Percentiles rank a stretch among this genome's conserved stretches.
Evolutionary conservation across 2,888 invertebrate genomes (phyloP).

Genomic region (Mythimna impura): DNA sequence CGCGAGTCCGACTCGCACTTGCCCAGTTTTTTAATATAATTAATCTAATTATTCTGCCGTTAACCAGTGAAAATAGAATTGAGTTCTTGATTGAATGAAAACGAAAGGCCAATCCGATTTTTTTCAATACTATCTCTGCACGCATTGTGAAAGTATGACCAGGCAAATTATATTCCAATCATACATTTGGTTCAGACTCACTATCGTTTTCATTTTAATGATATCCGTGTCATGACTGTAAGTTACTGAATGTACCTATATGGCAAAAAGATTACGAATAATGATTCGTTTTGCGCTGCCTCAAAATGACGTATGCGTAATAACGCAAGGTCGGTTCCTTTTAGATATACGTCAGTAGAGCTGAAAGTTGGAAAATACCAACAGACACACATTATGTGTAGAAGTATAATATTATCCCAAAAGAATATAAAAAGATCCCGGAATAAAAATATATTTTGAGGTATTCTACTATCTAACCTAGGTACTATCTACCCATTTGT

Average conservation of each 20-base stretch:
- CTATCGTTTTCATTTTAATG: slow-evolving; percentile 38
- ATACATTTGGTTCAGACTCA: slow-evolving; percentile 33
- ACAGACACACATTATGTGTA: neutral
- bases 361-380: neutral
- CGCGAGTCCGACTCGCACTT: no score
- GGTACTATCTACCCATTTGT: no score
- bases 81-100: slow-evolving; percentile 6
- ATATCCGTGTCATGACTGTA: slow-evolving; percentile 31
- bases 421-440: no score
- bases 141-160: slow-evolving; percentile 54
- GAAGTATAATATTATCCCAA: no score
- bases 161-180: slow-evolving; percentile 47
- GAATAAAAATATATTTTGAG: no score
- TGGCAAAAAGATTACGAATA: neutral
- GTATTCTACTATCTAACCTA: no score
- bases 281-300: neutral
- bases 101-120: slow-evolving; percentile 5
- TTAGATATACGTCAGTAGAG: neutral
- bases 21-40: no score
- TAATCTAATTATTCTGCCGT: neutral
- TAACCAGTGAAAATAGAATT: neutral
- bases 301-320: neutral
- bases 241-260: slow-evolving; percentile 15
- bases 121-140: neutral
- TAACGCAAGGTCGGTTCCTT: neutral